Base-by-base conservation (phyloP, 2,113 vertebrate genomes). In the Hippocampus abdominalis region DNA sequence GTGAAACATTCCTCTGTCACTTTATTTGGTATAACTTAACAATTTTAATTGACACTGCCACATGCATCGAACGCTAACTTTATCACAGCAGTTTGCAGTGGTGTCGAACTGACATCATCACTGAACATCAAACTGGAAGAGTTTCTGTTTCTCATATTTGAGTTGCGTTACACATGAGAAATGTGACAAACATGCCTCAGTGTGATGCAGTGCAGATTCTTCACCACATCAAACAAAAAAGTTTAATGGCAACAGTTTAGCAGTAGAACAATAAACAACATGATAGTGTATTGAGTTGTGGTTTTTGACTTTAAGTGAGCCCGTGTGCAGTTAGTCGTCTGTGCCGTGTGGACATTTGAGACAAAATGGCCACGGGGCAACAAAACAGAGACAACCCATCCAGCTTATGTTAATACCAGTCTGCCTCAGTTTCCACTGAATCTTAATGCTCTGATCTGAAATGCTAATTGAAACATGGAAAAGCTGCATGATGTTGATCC, bases 371-470 rank as follows among this genome's bases (percentile, higher is more conserved):
- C 78, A 16, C 11, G 25, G 85, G 66, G 88, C 83, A 71, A 74
- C 67, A 66, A 74, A 86, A 77, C 79, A 84, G 78, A 85, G 81
- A 84, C 85, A 80, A 78, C 87, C 83, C 78, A 79, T 88, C 84
- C 81, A 89, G 84, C 86, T 91, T 87, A 91, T 89, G 89, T 88
- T 88, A 91, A 90, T 88, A 87, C 78, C 68, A 76, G 82, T 84
- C 82, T 86, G 86, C 74, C 78, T 74, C 42, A 84, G 79, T 76
- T 87, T 76, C 10, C 72, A 87, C 83, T 82, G 84, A 85, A 89
- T 89, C 78, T 76, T 86, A 87, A 89, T 84, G 82, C 78, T 84
- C 79, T 79, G 84, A 88, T 89, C 86, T 85, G 81, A 89, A 88
- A 88, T 88, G 88, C 86, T 87, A 87, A 89, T 87, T 88, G 78